phyloP scores from a whole-genome alignment of 1,140 invertebrate species.

The Drosophila saltans region DNA sequence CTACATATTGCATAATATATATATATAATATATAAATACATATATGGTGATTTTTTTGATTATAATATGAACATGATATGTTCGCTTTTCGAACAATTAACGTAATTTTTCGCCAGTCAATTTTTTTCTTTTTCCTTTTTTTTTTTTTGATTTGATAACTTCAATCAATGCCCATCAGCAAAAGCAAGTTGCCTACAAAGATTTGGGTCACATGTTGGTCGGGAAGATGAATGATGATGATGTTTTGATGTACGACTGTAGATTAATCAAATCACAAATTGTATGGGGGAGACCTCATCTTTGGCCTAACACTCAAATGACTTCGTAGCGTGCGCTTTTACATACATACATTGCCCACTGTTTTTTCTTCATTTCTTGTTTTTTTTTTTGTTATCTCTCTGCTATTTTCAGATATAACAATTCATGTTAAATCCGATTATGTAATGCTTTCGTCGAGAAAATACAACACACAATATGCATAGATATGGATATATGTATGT shows the following conservation, averaged over 20 bases:
- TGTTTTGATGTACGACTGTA: conserved; percentile 65
- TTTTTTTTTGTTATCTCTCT: conserved; percentile 3
- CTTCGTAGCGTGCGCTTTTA: conserved; percentile 46
- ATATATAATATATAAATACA: too few relatives aligned
- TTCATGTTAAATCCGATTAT: conserved; percentile 24
- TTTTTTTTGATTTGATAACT: conserved; percentile 4
- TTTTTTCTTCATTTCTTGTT: not conserved
- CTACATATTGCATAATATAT: conserved; percentile 26
- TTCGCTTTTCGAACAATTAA: conserved; percentile 41
- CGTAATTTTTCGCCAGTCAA: conserved; percentile 47
- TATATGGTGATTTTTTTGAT: conserved; percentile 12
- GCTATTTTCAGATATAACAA: conserved; percentile 30
- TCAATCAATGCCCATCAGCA: conserved; percentile 60
- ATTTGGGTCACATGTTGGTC: conserved; percentile 50
- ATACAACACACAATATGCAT: not conserved
- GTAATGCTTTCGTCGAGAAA: conserved; percentile 21
- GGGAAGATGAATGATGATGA: conserved; percentile 63
- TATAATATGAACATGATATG: conserved; percentile 26
- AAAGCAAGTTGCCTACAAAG: conserved; percentile 5
- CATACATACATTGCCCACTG: conserved; percentile 25
- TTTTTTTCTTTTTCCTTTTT: too few relatives aligned
- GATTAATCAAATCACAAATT: conserved; percentile 66
- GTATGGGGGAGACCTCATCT: conserved; percentile 22
- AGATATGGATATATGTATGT: not conserved
- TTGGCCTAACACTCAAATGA: conserved; percentile 50